A percentile compares a stretch with the other conserved stretches of the same genome.
Conservation (phyloP, 2,888 invertebrate genomes). For the Eilema griseolum region DNA sequence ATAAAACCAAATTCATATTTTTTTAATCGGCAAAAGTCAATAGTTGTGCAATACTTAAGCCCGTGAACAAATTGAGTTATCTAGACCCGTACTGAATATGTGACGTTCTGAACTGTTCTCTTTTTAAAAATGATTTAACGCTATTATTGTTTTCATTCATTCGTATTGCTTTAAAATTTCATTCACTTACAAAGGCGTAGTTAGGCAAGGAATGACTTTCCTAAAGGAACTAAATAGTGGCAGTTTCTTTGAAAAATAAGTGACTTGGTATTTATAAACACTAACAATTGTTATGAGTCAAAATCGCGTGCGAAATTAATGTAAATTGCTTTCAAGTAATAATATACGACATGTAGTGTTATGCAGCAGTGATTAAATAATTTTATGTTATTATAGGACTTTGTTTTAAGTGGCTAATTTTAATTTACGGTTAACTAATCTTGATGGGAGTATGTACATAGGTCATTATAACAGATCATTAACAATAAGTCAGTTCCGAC, state of each 20-base stretch:
- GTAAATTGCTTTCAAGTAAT: conserved; percentile 19
- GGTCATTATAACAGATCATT: background rate
- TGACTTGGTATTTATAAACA: conserved; percentile 10
- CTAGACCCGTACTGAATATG: too few species aligned
- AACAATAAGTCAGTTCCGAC: background rate
- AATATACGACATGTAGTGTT: conserved; percentile 11
- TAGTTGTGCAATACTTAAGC: too few species aligned
- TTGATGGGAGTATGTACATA: background rate
- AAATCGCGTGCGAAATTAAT: conserved; percentile 22
- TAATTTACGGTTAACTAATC: background rate
- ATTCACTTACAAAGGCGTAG: background rate
- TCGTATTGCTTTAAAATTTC: background rate
- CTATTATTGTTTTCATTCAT: too few species aligned
- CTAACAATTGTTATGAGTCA: conserved; percentile 15
- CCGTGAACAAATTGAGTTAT: too few species aligned
- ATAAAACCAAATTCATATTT: too few species aligned
- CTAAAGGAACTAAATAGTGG: background rate
- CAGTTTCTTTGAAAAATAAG: background rate
- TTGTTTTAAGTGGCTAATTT: background rate
- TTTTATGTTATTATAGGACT: background rate
- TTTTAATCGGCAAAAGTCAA: too few species aligned
- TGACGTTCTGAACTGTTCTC: too few species aligned
- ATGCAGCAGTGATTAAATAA: conserved; percentile 13
- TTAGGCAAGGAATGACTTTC: background rate
- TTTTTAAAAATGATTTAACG: too few species aligned